Evolutionary conservation across 2,888 invertebrate species (phyloP).

Genomic region (Melieria crassipennis): DNA sequence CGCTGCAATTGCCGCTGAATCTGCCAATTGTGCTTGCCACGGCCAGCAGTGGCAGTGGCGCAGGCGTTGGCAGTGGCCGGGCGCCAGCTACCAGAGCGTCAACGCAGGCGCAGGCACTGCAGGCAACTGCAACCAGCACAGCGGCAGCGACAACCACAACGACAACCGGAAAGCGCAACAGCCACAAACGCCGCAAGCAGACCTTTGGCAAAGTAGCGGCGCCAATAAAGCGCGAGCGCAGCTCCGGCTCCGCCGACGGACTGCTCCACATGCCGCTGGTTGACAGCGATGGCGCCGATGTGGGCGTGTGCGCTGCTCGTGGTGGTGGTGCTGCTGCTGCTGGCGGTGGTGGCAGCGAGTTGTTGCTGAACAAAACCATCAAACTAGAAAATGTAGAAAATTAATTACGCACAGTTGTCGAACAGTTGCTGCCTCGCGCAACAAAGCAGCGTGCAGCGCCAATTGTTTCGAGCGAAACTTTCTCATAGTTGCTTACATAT

Average conservation of each 20-base stretch:
- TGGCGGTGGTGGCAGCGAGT: slow-evolving; percentile 31
- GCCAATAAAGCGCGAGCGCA: slow-evolving; percentile 40
- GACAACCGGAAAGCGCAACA: slow-evolving; percentile 33
- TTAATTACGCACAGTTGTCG: slow-evolving; percentile 16
- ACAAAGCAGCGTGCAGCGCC: too few species aligned
- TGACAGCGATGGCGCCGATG: slow-evolving; percentile 19
- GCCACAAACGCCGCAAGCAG: slow-evolving; percentile 51
- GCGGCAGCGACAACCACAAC: slow-evolving; percentile 25
- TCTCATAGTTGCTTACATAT: too few species aligned
- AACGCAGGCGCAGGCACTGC: neutral
- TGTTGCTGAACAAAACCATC: slow-evolving; percentile 51
- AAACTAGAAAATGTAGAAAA: slow-evolving; percentile 57
- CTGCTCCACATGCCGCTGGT: neutral
- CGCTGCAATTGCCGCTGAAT: slow-evolving; percentile 37
- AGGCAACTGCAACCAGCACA: slow-evolving; percentile 5
- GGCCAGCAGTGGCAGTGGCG: slow-evolving; percentile 12
- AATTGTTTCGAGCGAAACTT: too few species aligned
- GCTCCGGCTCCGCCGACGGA: slow-evolving; percentile 27
- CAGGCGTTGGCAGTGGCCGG: neutral
- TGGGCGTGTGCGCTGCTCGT: slow-evolving; percentile 21
- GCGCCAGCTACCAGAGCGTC: neutral
- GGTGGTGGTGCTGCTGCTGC: slow-evolving; percentile 43
- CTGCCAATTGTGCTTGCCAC: slow-evolving; percentile 52
- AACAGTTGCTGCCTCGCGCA: too few species aligned
- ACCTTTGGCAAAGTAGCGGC: slow-evolving; percentile 40